Base-by-base conservation (phyloP, 1,140 invertebrate species). In the Dendrolimus punctatus region DNA sequence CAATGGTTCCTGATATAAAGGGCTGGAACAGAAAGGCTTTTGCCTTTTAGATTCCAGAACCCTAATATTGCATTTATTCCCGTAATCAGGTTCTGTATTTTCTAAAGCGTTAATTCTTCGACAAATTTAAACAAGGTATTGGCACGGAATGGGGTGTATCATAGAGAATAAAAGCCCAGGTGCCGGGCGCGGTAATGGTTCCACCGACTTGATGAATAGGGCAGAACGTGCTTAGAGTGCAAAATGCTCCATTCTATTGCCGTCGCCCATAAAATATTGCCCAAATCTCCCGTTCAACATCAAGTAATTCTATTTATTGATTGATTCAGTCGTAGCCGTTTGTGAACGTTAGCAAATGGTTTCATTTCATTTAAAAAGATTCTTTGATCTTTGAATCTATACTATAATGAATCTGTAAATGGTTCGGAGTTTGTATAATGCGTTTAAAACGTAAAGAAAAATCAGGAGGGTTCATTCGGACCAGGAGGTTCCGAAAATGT, bases 281-380 rank as follows among this genome's bases (percentile, higher is more conserved):
- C 70, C 50, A 77, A 80, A 82, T 78, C 75, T 65, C 69, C 71
- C 66, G 71, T 69, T 77, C 71, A 76, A 76, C 69, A 79, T 74
- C 73, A 77, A 78, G 70, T 78, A 80, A 80, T 80, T 77, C 71
- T 75, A 80, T 73, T 69, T 78, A 74, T 78, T 78, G 76, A 78
- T 80, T 80, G 76, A 80, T 80, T 79, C 73, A 76, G 68, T 69
- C 62, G 49, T 59, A 57, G 57, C 41, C 58, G 59, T 58, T 57
- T 60, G 46, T 48, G 64, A 69, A 57, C 70, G 64, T 77, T 71
- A 76, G 77, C 72, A 80, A 80, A 80, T 78, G 74, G 68, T 76
- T 77, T 79, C 76, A 81, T 77, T 77, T 74, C 60, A 64, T 53
- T 65, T 55, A 50, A 59, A 67, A 66, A 75, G 63, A 74, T 73